Evolutionary conservation across 2,888 invertebrate species (phyloP).

Genomic region (Phrixothrix hirtus): DNA sequence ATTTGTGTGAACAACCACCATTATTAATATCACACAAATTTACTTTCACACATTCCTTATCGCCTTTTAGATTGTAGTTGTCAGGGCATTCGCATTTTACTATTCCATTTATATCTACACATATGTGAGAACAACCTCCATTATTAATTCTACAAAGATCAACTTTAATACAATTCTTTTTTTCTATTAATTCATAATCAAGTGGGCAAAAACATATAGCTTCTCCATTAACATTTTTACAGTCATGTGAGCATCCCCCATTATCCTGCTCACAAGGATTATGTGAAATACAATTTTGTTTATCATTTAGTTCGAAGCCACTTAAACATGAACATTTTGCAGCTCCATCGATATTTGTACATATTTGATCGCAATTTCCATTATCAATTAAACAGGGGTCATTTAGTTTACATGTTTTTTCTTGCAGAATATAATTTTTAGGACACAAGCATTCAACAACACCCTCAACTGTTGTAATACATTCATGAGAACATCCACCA

Average conservation of each 20-base stretch:
- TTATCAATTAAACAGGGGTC: conserved; percentile 52
- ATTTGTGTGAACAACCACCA: conserved; percentile 63
- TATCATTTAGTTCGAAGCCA: conserved; percentile 30
- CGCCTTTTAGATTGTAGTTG: conserved; percentile 52
- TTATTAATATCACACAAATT: conserved; percentile 61
- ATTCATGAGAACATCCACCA: conserved; percentile 61
- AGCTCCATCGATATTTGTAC: conserved; percentile 44
- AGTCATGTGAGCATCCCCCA: conserved; percentile 60
- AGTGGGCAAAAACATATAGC: conserved; percentile 35
- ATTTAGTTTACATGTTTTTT: conserved; percentile 21
- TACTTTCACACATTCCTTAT: conserved; percentile 46
- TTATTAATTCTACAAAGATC: conserved; percentile 58
- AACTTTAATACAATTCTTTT: conserved; percentile 51
- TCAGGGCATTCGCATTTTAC: conserved; percentile 57
- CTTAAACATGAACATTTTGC: conserved; percentile 34
- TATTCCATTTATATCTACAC: conserved; percentile 56
- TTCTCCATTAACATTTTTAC: conserved; percentile 43
- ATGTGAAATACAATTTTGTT: conserved; percentile 51
- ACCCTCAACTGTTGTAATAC: conserved; percentile 52
- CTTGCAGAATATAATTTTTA: conserved; percentile 42
- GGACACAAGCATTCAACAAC: conserved; percentile 56
- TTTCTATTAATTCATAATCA: conserved; percentile 29
- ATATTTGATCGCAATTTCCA: conserved; percentile 63
- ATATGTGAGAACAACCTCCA: conserved; percentile 61
- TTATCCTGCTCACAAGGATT: conserved; percentile 58